Conservation (phyloP, 2,113 vertebrate genomes). For the Istiophorus platypterus region DNA sequence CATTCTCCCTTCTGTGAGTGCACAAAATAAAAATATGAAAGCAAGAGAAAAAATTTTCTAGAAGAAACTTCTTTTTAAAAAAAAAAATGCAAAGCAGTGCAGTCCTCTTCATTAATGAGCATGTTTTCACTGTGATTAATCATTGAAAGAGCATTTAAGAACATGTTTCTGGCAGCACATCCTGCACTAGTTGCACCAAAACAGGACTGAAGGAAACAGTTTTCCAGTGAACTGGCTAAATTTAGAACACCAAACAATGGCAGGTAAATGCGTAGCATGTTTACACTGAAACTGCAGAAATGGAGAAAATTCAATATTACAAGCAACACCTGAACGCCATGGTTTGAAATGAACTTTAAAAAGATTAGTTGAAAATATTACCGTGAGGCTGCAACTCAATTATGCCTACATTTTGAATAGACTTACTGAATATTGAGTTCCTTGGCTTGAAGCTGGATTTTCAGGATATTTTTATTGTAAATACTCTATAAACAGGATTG, state of each 20-base stretch:
- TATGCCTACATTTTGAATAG: conserved; percentile 10
- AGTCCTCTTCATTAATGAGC: background rate
- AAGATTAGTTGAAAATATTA: conserved; percentile 36
- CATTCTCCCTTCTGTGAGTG: background rate
- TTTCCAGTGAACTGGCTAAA: background rate
- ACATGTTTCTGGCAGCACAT: background rate
- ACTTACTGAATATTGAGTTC: conserved; percentile 40
- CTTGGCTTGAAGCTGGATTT: conserved; percentile 1
- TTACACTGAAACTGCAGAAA: background rate
- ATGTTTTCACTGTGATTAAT: background rate
- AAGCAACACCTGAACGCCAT: background rate
- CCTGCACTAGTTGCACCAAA: background rate
- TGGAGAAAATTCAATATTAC: conserved; percentile 10
- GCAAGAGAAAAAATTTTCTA: background rate
- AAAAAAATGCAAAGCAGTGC: background rate
- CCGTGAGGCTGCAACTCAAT: conserved; percentile 42
- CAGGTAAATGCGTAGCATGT: background rate
- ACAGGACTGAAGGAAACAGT: background rate
- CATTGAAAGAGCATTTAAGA: background rate
- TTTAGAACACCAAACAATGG: background rate
- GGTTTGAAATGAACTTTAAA: conserved; percentile 29
- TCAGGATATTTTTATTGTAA: background rate
- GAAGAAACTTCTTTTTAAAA: background rate
- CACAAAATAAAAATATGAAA: background rate
- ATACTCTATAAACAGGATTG: background rate